Evolutionary conservation across 2,113 vertebrate genomes (phyloP).

Genomic region (Thinocorus orbignyianus): DNA sequence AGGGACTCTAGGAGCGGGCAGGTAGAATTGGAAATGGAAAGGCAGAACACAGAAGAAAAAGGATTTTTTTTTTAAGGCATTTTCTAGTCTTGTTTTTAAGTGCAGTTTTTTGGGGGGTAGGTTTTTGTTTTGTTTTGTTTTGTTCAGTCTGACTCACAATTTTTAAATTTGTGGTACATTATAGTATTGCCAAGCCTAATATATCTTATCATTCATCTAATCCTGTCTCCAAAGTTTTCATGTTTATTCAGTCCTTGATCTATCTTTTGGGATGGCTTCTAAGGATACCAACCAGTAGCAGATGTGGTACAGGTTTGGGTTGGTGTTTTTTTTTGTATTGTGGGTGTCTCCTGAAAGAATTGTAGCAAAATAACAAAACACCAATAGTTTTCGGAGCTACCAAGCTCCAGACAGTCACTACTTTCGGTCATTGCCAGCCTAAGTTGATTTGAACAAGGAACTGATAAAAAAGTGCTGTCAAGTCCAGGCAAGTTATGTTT

Average conservation of each 20-base stretch:
- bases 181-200: conserved; percentile 40
- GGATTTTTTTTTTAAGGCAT: not conserved
- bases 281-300: conserved; percentile 51
- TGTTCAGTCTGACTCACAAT: conserved; percentile 13
- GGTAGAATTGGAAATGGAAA: not conserved
- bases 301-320: not conserved
- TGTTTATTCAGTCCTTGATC: conserved; percentile 44
- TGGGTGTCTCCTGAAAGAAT: not conserved
- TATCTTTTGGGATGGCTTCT: conserved; percentile 42
- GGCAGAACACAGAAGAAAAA: not conserved
- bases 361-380: conserved; percentile 15
- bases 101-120: not conserved
- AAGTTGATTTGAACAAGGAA: conserved; percentile 31
- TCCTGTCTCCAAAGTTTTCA: conserved; percentile 20
- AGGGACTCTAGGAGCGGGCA: not conserved
- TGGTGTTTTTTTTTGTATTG: not conserved
- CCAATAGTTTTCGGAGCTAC: not conserved
- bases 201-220: conserved; percentile 46
- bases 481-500: conserved; percentile 39
- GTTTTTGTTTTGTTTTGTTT: not conserved
- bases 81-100: not conserved
- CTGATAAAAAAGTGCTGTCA: conserved; percentile 49
- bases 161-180: conserved; percentile 45
- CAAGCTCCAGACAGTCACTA: not conserved
- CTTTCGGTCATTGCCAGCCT: not conserved